Evolutionary conservation across 2,888 invertebrate genomes (phyloP).

Genomic region (Drosophila parthenogenetica): DNA sequence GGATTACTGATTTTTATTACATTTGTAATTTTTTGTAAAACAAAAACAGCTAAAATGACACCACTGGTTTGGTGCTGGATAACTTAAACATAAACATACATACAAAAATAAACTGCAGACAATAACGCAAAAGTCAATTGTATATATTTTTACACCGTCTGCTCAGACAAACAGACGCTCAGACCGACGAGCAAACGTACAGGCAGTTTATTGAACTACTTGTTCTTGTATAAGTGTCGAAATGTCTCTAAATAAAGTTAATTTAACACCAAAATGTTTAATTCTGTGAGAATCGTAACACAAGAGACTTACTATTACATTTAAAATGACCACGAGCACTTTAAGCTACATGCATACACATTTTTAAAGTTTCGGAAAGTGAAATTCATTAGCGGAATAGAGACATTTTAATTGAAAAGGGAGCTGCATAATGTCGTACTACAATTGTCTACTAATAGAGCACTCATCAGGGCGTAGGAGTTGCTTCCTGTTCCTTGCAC

Average conservation of each 20-base stretch:
- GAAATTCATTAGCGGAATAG: slow-evolving; percentile 7
- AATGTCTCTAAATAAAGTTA: background rate
- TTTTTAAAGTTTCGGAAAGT: slow-evolving; percentile 17
- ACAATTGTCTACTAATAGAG: slow-evolving; percentile 55
- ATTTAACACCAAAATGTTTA: slow-evolving; percentile 4
- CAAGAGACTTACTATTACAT: background rate
- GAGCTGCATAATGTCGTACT: slow-evolving; percentile 9
- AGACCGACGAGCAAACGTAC: background rate
- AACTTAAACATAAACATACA: background rate
- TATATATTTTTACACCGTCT: slow-evolving; percentile 34
- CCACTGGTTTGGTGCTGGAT: too few relatives aligned
- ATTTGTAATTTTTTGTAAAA: too few relatives aligned
- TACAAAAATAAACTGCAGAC: slow-evolving; percentile 19
- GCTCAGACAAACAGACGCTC: slow-evolving; percentile 6
- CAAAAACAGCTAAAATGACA: too few relatives aligned
- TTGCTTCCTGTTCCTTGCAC: slow-evolving; percentile 15
- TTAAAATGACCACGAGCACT: background rate
- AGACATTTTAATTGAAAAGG: slow-evolving; percentile 3
- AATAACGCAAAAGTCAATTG: slow-evolving; percentile 43
- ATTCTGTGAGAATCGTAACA: background rate
- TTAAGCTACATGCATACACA: slow-evolving; percentile 3
- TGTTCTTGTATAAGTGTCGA: slow-evolving; percentile 13
- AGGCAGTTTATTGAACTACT: slow-evolving; percentile 39
- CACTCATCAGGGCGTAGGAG: slow-evolving; percentile 16
- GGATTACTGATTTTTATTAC: too few relatives aligned